phyloP scores from a whole-genome alignment of 1,140 invertebrate species.

The Lineus longissimus region DNA sequence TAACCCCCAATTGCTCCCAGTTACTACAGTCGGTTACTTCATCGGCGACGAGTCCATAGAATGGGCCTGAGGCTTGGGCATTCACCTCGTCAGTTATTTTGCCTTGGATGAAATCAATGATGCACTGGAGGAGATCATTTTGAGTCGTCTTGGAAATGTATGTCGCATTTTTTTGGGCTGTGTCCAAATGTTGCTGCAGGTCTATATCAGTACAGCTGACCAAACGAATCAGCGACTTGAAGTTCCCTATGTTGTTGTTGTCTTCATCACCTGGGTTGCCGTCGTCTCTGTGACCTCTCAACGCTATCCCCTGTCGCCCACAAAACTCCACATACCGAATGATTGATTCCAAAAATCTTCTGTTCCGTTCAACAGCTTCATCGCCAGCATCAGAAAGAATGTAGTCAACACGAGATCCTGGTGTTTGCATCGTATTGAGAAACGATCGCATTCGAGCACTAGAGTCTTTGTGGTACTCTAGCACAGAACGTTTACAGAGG shows the following conservation, averaged over 20 bases:
- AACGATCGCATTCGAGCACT: no score
- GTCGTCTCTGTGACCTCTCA: background rate
- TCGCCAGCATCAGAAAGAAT: no score
- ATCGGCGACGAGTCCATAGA: background rate
- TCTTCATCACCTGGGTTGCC: background rate
- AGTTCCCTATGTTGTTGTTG: background rate
- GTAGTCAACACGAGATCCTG: no score
- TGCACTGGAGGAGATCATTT: background rate
- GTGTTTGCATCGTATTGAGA: no score
- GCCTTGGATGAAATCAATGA: background rate
- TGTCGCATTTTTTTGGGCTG: background rate
- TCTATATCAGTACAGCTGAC: background rate
- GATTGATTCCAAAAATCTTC: no score
- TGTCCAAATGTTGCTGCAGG: background rate
- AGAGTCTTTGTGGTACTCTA: no score
- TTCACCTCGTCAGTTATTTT: background rate
- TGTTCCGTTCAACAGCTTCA: no score
- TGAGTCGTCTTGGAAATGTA: background rate
- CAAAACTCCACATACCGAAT: background rate
- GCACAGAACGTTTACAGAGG: no score
- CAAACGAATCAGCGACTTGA: background rate
- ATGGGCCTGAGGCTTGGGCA: background rate
- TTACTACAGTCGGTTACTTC: conserved; percentile 8
- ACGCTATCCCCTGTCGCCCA: background rate
- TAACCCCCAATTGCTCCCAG: conserved; percentile 22